Percentiles rank a stretch among this genome's conserved stretches.
These are phyloP conservation scores for Malacoraja senta DNA, from an alignment of 2,797 vertebrate genomes.

Conservation along the genomic window DNA sequence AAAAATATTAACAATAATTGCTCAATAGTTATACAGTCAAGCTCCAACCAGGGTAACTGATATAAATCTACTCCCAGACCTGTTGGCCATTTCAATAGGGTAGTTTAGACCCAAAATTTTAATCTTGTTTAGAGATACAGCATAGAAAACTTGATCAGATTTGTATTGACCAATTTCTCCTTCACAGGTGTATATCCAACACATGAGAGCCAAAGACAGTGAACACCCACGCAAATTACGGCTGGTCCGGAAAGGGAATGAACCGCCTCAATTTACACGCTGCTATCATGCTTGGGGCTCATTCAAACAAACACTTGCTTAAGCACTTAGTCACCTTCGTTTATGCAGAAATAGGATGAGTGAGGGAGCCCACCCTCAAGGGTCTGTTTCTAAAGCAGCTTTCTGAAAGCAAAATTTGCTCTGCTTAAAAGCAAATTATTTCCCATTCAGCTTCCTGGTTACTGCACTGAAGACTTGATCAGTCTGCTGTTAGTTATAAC, in stretches of 20 bases:
- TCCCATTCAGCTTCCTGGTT: background rate
- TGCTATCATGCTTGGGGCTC: constrained; percentile 93
- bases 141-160: too few species aligned
- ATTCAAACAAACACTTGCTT: constrained; percentile 75
- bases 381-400: background rate
- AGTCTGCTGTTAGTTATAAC: background rate
- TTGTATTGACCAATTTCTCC: background rate
- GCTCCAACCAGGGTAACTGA: too few species aligned
- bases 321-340: constrained; percentile 41
- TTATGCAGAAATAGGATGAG: background rate
- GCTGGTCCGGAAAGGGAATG: constrained; percentile 91
- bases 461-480: constrained; percentile 12
- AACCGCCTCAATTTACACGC: constrained; percentile 83
- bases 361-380: background rate
- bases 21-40: too few species aligned
- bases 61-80: too few species aligned
- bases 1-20: too few species aligned
- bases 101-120: too few species aligned
- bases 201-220: constrained; percentile 82
- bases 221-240: constrained; percentile 77
- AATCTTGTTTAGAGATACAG: too few species aligned
- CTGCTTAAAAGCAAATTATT: background rate
- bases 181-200: constrained; percentile 90
- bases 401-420: background rate
- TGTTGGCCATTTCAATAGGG: too few species aligned